Percentiles rank a stretch among this genome's conserved stretches.
phyloP scores from a whole-genome alignment of 2,888 invertebrate species.

The Alviniconcha strummeri region DNA sequence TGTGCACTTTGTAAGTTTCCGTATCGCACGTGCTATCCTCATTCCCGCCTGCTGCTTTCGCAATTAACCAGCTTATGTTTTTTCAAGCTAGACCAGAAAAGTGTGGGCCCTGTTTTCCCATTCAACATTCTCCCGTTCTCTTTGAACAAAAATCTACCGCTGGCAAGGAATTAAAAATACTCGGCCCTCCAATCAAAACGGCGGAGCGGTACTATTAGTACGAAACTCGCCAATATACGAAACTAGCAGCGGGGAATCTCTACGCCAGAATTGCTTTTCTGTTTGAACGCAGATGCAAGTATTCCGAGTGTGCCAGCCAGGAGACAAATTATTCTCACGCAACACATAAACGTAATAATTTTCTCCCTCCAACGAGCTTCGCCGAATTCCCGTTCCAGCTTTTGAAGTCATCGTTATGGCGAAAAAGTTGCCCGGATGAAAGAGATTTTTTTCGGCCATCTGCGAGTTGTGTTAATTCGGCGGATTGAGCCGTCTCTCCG shows the following conservation, averaged over 20 bases:
- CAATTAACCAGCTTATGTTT: conserved; percentile 30
- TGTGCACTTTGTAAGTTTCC: conserved; percentile 29
- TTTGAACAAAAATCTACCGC: conserved; percentile 31
- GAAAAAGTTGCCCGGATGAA: conserved; percentile 27
- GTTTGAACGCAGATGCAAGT: conserved; percentile 34
- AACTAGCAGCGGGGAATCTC: conserved; percentile 28
- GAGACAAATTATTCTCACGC: conserved; percentile 35
- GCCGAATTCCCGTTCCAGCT: conserved; percentile 22
- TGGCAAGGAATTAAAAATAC: conserved; percentile 30
- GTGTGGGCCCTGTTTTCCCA: background rate
- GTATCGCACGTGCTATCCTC: conserved; percentile 25
- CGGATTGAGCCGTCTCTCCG: conserved; percentile 25
- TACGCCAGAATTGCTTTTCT: conserved; percentile 35
- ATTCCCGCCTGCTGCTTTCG: conserved; percentile 30
- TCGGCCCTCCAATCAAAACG: conserved; percentile 11
- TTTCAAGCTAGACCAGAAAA: conserved; percentile 28
- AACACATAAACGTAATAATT: conserved; percentile 34
- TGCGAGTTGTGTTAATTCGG: conserved; percentile 31
- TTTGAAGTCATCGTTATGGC: conserved; percentile 34
- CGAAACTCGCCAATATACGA: conserved; percentile 16
- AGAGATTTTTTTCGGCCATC: conserved; percentile 31
- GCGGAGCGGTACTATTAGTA: background rate
- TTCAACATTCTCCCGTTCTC: conserved; percentile 4
- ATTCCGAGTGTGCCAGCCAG: conserved; percentile 34
- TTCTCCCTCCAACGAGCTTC: conserved; percentile 26